These are phyloP conservation scores for Mellilla xanthometata DNA, from an alignment of 2,888 invertebrate species.

Conservation along the genomic window DNA sequence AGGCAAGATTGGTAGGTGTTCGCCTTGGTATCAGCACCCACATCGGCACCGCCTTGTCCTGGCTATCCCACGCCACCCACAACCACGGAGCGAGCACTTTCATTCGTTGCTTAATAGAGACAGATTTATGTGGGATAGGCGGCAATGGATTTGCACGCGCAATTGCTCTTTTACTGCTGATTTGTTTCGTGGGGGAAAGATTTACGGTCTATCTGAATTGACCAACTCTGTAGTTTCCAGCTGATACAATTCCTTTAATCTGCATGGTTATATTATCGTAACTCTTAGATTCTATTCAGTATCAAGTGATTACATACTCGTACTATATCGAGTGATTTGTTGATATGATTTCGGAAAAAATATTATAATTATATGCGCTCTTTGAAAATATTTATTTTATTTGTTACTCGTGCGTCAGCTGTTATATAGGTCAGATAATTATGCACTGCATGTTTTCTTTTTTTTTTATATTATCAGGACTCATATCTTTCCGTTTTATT, in stretches of 20 bases:
- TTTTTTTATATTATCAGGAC: background rate
- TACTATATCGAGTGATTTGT: no score
- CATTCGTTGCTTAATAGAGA: slow-evolving; percentile 64
- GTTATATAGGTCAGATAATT: no score
- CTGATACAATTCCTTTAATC: no score
- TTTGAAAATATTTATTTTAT: no score
- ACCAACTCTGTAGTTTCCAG: no score
- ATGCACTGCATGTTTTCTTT: background rate
- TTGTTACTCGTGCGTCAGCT: no score
- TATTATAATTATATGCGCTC: no score
- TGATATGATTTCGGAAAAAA: no score
- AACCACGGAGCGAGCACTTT: slow-evolving; percentile 56
- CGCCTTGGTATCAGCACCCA: slow-evolving; percentile 69
- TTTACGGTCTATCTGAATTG: no score
- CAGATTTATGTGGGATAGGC: slow-evolving; percentile 45
- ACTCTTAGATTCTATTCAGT: no score
- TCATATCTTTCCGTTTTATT: background rate
- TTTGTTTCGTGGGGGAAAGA: slow-evolving; percentile 6
- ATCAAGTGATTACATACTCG: no score
- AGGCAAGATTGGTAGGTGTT: slow-evolving; percentile 43
- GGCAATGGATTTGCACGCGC: slow-evolving; percentile 26
- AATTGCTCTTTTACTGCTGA: slow-evolving; percentile 23
- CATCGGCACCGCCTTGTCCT: slow-evolving; percentile 45
- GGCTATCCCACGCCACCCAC: slow-evolving; percentile 72
- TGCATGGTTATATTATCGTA: no score